Evolutionary conservation across 2,113 vertebrate genomes (phyloP).

Genomic region (Tamias sibiricus): DNA sequence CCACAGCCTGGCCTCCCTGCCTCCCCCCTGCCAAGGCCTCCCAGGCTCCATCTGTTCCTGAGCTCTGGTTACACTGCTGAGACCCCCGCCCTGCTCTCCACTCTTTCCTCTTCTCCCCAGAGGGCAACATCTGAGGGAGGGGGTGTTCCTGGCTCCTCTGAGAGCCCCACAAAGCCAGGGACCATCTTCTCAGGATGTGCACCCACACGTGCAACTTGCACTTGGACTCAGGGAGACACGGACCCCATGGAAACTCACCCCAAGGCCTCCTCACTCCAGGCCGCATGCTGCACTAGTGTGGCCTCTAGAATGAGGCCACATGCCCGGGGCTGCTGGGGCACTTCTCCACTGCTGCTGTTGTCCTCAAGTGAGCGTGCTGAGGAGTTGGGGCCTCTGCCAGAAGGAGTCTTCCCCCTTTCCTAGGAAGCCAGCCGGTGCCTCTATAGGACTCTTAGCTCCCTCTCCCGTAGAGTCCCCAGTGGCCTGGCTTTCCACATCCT

Average conservation of each 20-base stretch:
- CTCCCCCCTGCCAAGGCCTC: background rate
- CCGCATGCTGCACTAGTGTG: background rate
- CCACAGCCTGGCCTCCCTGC: accelerated
- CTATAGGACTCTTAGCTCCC: background rate
- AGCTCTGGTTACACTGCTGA: background rate
- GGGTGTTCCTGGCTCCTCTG: background rate
- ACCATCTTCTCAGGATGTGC: background rate
- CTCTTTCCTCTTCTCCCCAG: background rate
- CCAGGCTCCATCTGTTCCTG: background rate
- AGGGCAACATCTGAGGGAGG: background rate
- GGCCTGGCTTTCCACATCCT: background rate
- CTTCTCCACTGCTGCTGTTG: background rate
- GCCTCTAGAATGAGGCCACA: accelerated
- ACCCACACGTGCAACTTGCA: background rate
- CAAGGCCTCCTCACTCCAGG: accelerated
- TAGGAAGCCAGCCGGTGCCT: background rate
- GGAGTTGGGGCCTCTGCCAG: background rate
- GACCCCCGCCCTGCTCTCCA: background rate
- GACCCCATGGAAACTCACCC: background rate
- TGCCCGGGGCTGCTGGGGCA: too few relatives aligned
- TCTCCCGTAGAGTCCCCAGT: background rate
- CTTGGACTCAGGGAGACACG: background rate
- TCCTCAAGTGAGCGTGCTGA: background rate
- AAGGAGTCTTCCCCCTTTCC: background rate
- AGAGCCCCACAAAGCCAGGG: background rate